Conservation (phyloP, 1,140 invertebrate species). For the Zaprionus tsacasi region DNA sequence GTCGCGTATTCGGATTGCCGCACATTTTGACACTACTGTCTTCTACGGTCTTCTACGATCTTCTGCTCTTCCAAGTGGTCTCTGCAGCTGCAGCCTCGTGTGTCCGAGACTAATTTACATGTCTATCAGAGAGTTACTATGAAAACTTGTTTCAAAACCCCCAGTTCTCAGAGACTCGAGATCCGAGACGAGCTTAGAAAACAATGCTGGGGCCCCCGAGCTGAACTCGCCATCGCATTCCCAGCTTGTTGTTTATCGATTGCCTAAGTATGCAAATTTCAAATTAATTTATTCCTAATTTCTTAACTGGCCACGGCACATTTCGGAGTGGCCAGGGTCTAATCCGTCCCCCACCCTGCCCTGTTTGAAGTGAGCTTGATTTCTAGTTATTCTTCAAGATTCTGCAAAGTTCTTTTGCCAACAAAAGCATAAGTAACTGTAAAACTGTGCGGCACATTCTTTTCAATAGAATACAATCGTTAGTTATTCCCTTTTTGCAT, state of each 20-base stretch:
- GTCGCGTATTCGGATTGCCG: slow-evolving; percentile 77
- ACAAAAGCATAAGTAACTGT: slow-evolving; percentile 68
- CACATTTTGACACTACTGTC: slow-evolving; percentile 77
- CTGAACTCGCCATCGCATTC: slow-evolving; percentile 27
- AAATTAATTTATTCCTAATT: slow-evolving; percentile 69
- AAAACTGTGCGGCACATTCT: slow-evolving; percentile 39
- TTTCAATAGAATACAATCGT: not conserved
- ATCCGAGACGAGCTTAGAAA: not conserved
- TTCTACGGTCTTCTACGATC: slow-evolving; percentile 1
- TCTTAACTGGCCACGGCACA: slow-evolving; percentile 20
- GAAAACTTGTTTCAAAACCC: slow-evolving; percentile 69
- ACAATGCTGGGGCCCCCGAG: slow-evolving; percentile 41
- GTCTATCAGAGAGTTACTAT: slow-evolving; percentile 28
- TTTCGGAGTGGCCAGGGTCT: slow-evolving; percentile 13
- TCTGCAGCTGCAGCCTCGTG: slow-evolving; percentile 33
- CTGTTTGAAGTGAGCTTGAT: not conserved
- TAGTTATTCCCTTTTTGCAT: not conserved
- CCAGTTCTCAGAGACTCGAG: slow-evolving; percentile 13
- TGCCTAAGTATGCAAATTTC: slow-evolving; percentile 66
- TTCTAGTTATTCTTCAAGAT: slow-evolving; percentile 8
- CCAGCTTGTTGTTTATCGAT: slow-evolving; percentile 49
- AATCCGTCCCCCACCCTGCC: slow-evolving; percentile 12
- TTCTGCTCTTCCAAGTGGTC: not conserved
- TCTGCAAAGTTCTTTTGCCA: slow-evolving; percentile 21
- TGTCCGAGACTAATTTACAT: slow-evolving; percentile 62